Evolutionary conservation across 2,113 vertebrate species (phyloP).

Genomic region (Kobus ellipsiprymnus): DNA sequence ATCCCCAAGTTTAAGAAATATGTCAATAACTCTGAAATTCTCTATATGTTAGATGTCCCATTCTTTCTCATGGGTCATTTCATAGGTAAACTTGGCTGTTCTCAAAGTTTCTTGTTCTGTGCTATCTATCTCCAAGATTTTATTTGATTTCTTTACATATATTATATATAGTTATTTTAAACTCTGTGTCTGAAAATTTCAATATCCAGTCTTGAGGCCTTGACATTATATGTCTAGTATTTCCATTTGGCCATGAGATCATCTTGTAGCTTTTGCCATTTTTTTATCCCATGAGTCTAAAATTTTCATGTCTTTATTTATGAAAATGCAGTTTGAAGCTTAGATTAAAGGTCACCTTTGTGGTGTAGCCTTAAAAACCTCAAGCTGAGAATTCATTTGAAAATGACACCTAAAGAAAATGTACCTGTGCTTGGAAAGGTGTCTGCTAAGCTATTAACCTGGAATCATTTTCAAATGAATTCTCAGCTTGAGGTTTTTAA

Average conservation of each 20-base stretch:
- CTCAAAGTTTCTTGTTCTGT: neutral
- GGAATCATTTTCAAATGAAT: conserved; percentile 1
- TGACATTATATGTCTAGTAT: neutral
- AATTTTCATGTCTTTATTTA: neutral
- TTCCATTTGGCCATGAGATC: neutral
- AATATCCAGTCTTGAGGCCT: neutral
- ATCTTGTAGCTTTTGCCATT: neutral
- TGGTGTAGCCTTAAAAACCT: too few relatives aligned
- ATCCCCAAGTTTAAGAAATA: neutral
- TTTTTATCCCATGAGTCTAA: neutral
- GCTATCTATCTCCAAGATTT: neutral
- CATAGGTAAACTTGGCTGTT: neutral
- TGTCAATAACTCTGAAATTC: neutral
- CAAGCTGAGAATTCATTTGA: too few relatives aligned
- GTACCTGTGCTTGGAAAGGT: neutral
- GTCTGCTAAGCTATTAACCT: neutral
- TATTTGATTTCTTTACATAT: neutral
- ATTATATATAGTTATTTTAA: neutral
- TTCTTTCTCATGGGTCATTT: neutral
- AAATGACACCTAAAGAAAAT: neutral
- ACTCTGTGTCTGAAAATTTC: neutral
- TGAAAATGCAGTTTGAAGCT: neutral
- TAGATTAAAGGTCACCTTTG: neutral
- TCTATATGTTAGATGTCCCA: neutral
- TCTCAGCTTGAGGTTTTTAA: neutral